Evolutionary conservation across 2,888 invertebrate species (phyloP).

Genomic region (Plutella xylostella): DNA sequence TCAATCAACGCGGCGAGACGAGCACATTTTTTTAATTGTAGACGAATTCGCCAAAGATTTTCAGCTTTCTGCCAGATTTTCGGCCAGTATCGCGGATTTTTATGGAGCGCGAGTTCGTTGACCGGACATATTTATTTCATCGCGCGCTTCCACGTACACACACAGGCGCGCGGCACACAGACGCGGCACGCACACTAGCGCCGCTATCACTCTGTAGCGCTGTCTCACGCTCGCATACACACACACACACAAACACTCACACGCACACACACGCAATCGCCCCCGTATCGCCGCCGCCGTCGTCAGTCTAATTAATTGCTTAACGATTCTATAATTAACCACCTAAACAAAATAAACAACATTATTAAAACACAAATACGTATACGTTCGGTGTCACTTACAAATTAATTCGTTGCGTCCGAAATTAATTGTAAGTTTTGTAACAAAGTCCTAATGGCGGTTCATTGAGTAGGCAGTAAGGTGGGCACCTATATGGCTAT

Average conservation of each 20-base stretch:
- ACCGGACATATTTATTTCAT: slow-evolving; percentile 71
- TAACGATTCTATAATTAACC: slow-evolving; percentile 8
- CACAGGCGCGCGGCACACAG: slow-evolving; percentile 51
- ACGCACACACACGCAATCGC: not conserved
- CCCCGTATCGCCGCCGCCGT: not conserved
- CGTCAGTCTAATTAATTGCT: slow-evolving; percentile 9
- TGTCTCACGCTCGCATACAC: slow-evolving; percentile 59
- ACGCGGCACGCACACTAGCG: slow-evolving; percentile 44
- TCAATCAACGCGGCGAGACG: slow-evolving; percentile 4
- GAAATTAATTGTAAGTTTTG: not conserved
- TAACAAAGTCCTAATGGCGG: not conserved
- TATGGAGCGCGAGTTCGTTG: slow-evolving; percentile 65
- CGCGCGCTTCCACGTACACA: slow-evolving; percentile 68
- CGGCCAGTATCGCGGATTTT: slow-evolving; percentile 67
- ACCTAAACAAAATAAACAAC: slow-evolving; percentile 12
- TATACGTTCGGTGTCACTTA: too few species aligned
- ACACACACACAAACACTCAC: too few species aligned
- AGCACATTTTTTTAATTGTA: slow-evolving; percentile 3
- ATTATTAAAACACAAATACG: not conserved
- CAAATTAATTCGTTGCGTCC: not conserved
- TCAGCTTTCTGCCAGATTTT: slow-evolving; percentile 54
- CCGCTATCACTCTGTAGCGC: slow-evolving; percentile 49
- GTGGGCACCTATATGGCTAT: slow-evolving; percentile 16
- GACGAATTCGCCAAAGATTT: slow-evolving; percentile 17
- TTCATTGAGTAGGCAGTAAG: not conserved